These are phyloP conservation scores for Chaetoderma sp. DNA, from an alignment of 2,888 invertebrate species.

Conservation along the genomic window DNA sequence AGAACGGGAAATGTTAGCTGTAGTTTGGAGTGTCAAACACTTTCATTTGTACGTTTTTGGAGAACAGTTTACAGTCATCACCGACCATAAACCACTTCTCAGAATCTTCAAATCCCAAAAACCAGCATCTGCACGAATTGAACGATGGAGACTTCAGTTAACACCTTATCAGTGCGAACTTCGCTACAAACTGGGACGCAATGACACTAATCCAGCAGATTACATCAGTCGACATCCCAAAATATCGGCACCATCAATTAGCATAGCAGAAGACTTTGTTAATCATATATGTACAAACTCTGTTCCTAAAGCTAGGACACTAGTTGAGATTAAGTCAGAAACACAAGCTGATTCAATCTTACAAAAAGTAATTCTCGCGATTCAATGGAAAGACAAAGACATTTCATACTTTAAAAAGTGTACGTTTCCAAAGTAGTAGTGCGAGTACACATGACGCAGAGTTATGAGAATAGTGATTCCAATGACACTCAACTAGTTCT, in stretches of 20 bases:
- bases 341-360: too few species aligned
- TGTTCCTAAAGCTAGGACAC: conserved; percentile 35
- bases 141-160: conserved; percentile 17
- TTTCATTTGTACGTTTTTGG: conserved; percentile 52
- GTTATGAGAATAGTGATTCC: too few species aligned
- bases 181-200: conserved; percentile 15
- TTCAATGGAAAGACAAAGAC: too few species aligned
- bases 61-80: conserved; percentile 38
- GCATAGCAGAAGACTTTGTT: conserved; percentile 32
- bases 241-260: background rate
- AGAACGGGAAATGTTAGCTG: conserved; percentile 45
- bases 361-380: too few species aligned
- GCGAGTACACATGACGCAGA: too few species aligned
- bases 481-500: too few species aligned
- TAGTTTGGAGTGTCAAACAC: conserved; percentile 48
- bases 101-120: conserved; percentile 44
- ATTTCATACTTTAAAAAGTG: too few species aligned
- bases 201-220: conserved; percentile 27
- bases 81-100: conserved; percentile 53
- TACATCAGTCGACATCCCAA: conserved; percentile 15
- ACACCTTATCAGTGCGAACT: conserved; percentile 15
- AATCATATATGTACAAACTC: conserved; percentile 23
- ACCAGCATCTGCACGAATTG: conserved; percentile 34
- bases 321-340: too few species aligned
- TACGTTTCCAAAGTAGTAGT: too few species aligned